Evolutionary conservation across 1,140 invertebrate species (phyloP).

Genomic region (Linepithema humile): DNA sequence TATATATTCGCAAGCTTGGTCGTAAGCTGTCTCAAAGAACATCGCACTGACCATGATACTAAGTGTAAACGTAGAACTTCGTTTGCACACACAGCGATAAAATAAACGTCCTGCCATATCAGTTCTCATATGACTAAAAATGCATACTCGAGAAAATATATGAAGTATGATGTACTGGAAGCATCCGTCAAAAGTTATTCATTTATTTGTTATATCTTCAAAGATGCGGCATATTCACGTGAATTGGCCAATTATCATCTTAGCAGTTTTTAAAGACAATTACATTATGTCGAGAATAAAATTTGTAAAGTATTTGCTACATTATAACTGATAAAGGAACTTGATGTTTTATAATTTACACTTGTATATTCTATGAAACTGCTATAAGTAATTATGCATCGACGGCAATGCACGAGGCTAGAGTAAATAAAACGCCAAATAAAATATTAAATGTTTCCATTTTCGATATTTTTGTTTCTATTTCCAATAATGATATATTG

Average conservation of each 20-base stretch:
- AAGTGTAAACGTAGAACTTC: constrained; percentile 56
- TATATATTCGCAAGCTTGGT: constrained; percentile 50
- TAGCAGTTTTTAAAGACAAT: neutral
- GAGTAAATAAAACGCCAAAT: neutral
- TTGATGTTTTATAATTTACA: neutral
- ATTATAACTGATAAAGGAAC: neutral
- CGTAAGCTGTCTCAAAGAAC: constrained; percentile 63
- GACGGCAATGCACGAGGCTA: neutral
- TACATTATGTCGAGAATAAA: neutral
- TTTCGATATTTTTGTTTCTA: neutral
- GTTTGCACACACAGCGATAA: constrained; percentile 59
- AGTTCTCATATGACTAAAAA: neutral
- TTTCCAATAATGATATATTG: neutral
- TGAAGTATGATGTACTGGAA: constrained; percentile 7
- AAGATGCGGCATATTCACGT: neutral
- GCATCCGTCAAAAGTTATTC: neutral
- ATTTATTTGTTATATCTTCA: neutral
- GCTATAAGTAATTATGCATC: neutral
- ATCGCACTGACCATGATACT: constrained; percentile 35
- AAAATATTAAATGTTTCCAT: neutral
- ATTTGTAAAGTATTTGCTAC: neutral
- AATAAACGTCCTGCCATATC: constrained; percentile 45
- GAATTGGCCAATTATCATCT: neutral
- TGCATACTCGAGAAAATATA: neutral
- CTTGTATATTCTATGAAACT: neutral